Conservation (phyloP, 2,797 vertebrate species). For the Hemibagrus guttatus region DNA sequence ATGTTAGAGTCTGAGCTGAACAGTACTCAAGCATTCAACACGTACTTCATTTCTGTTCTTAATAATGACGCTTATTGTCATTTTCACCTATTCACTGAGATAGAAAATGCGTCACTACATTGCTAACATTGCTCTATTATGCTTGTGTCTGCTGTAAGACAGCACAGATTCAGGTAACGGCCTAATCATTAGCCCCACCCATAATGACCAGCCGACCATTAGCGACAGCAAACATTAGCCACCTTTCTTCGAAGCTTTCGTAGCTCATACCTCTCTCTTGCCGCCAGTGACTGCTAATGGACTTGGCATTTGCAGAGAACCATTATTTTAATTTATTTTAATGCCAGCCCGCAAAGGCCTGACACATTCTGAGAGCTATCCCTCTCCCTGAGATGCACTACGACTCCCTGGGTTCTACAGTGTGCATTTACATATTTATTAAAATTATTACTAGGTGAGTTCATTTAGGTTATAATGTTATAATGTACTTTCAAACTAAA, state of each 20-base stretch:
- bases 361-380: constrained; percentile 53
- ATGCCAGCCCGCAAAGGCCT: constrained; percentile 45
- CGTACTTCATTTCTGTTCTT: background rate
- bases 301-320: constrained; percentile 59
- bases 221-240: constrained; percentile 58
- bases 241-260: constrained; percentile 53
- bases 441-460: constrained; percentile 51
- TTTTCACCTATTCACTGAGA: constrained; percentile 8
- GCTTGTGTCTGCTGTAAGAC: constrained; percentile 17
- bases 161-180: constrained; percentile 45
- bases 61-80: constrained; percentile 1
- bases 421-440: constrained; percentile 60
- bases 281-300: constrained; percentile 55
- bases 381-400: constrained; percentile 45
- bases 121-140: constrained; percentile 26
- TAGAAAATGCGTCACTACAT: constrained; percentile 6
- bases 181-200: constrained; percentile 57
- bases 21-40: background rate
- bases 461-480: constrained; percentile 48
- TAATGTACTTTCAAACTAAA: constrained; percentile 37
- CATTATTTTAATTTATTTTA: constrained; percentile 63
- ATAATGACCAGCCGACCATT: constrained; percentile 56
- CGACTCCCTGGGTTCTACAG: constrained; percentile 35
- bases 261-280: constrained; percentile 50
- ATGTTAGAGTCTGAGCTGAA: background rate